Percentiles rank a stretch among this genome's conserved stretches.
Conservation (phyloP, 2,888 invertebrate genomes). For the Trissonchulus latispiculum region DNA sequence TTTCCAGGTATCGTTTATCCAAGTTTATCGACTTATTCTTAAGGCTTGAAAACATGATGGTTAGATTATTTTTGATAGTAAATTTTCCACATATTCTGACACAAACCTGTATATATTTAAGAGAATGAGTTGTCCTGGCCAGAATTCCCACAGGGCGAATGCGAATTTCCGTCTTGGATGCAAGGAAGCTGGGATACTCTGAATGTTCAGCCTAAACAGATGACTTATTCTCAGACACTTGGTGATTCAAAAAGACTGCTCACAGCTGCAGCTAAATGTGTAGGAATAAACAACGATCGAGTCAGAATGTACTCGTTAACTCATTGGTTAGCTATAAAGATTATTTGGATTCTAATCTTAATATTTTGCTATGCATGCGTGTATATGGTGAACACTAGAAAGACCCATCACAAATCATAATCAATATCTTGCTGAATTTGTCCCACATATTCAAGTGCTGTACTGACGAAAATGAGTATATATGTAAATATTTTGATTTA, state of each 20-base stretch:
- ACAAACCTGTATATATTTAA: constrained; percentile 3
- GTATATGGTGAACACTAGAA: too few species aligned
- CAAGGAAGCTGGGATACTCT: constrained; percentile 18
- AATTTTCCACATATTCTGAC: too few species aligned
- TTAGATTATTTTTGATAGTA: too few species aligned
- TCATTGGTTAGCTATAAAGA: constrained; percentile 13
- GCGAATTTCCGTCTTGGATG: constrained; percentile 17
- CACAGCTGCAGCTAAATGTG: constrained; percentile 14
- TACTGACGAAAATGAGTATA: too few species aligned
- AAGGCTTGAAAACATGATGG: too few species aligned
- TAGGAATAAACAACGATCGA: background rate
- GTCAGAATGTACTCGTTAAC: constrained; percentile 9
- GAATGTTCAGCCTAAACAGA: background rate
- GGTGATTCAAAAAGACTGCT: constrained; percentile 7
- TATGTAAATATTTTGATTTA: too few species aligned
- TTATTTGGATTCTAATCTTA: background rate
- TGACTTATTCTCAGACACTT: constrained; percentile 6
- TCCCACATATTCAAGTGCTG: background rate
- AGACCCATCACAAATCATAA: too few species aligned
- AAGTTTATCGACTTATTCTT: too few species aligned
- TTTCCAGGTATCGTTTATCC: constrained; percentile 17
- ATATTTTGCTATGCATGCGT: background rate
- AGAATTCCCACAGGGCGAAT: background rate
- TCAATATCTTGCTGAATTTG: too few species aligned
- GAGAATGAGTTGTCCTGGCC: background rate